Evolutionary conservation across 2,113 vertebrate genomes (phyloP).

Genomic region (Cinclus mexicanus): DNA sequence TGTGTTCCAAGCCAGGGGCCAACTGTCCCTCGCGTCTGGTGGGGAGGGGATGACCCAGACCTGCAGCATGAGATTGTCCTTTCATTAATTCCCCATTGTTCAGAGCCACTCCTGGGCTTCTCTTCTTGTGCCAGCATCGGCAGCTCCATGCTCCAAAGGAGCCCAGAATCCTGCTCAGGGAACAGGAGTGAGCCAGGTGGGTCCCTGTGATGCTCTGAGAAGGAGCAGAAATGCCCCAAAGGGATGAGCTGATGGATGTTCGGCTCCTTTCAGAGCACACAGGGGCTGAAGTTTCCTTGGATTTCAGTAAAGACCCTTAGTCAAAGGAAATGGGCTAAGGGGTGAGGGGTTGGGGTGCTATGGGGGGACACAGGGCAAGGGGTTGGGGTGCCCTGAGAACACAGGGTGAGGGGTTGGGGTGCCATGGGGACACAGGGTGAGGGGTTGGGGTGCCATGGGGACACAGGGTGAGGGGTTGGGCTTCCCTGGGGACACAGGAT

Average conservation of each 20-base stretch:
- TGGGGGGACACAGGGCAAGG: not conserved
- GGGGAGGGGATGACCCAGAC: not conserved
- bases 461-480: not conserved
- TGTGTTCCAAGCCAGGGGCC: not conserved
- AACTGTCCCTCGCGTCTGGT: not conserved
- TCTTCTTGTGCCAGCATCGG: not conserved
- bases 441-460: too few species aligned
- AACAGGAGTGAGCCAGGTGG: not conserved
- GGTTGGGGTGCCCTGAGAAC: not conserved
- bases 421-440: too few species aligned
- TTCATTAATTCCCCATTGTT: not conserved
- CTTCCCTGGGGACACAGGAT: too few species aligned
- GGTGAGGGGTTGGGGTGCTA: fast-evolving
- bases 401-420: too few species aligned
- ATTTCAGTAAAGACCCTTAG: not conserved
- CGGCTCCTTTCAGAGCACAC: not conserved
- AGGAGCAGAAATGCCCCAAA: not conserved
- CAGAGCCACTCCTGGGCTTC: not conserved
- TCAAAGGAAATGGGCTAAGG: not conserved
- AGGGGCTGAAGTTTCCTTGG: not conserved
- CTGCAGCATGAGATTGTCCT: not conserved
- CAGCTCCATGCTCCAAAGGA: not conserved
- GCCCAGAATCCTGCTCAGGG: not conserved
- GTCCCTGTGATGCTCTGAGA: not conserved
- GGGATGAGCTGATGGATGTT: not conserved